Conservation (phyloP, 2,888 invertebrate species). For the Bruchidius siliquastri region DNA sequence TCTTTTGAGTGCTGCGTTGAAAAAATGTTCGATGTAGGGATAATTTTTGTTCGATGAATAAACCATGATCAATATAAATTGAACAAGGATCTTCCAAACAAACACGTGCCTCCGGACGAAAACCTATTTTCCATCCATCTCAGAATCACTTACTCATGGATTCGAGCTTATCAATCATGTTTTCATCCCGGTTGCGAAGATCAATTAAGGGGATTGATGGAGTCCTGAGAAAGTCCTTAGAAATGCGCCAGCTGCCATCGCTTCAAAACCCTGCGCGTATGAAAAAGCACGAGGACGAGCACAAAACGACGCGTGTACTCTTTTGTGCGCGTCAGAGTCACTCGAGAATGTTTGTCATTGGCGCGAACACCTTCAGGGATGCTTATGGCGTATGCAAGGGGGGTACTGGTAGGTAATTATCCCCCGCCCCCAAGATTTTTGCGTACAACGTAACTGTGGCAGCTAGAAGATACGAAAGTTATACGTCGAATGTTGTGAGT, state of each 20-base stretch:
- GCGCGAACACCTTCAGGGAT: background rate
- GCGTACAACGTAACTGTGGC: conserved; percentile 73
- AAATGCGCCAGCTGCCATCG: background rate
- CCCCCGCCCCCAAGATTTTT: no score
- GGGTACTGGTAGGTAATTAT: no score
- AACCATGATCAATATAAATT: background rate
- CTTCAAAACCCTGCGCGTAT: no score
- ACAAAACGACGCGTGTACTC: background rate
- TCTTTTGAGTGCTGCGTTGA: no score
- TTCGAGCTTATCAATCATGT: background rate
- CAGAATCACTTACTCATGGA: background rate
- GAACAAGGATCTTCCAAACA: background rate
- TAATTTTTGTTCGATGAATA: no score
- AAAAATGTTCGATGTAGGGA: no score
- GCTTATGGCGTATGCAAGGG: no score
- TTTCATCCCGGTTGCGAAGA: background rate
- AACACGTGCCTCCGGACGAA: background rate
- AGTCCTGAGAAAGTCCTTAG: background rate
- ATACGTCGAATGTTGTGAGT: conserved; percentile 55
- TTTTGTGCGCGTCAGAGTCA: background rate
- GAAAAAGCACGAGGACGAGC: background rate
- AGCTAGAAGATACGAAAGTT: conserved; percentile 64
- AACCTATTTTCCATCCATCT: background rate
- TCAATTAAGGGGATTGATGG: background rate
- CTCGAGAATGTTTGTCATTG: background rate